These are phyloP conservation scores for Cantharis lateralis DNA, from an alignment of 2,888 invertebrate species.

Conservation along the genomic window DNA sequence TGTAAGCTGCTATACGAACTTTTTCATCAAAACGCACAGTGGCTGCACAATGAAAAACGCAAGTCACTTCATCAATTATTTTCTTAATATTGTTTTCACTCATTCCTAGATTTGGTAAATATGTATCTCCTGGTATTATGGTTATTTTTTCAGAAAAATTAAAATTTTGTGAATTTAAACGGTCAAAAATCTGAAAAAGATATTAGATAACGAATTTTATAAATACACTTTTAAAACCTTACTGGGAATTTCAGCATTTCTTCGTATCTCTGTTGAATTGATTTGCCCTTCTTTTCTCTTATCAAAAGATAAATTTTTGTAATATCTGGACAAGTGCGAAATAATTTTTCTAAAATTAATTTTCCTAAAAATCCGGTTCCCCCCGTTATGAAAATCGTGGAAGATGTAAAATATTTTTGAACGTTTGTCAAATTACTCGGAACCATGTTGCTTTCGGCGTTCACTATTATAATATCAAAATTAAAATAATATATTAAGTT, in stretches of 20 bases:
- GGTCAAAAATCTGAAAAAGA: constrained; percentile 56
- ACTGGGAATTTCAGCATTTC: neutral
- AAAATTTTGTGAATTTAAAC: constrained; percentile 55
- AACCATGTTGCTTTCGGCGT: neutral
- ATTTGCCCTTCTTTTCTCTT: neutral
- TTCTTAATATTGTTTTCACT: constrained; percentile 55
- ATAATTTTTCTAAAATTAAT: neutral
- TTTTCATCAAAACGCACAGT: constrained; percentile 61
- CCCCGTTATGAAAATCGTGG: constrained; percentile 12
- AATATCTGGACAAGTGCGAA: neutral
- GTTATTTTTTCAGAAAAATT: constrained; percentile 56
- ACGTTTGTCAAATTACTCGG: neutral
- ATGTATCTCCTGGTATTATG: constrained; percentile 59
- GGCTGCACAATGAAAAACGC: constrained; percentile 58
- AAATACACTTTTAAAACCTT: neutral
- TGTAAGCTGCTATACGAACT: constrained; percentile 55
- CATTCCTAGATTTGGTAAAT: constrained; percentile 56
- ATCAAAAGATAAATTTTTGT: neutral
- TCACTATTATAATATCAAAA: neutral
- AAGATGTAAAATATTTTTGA: neutral
- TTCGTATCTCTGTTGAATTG: neutral
- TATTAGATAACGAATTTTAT: neutral
- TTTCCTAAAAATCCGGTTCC: constrained; percentile 22
- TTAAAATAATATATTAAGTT: too few species aligned
- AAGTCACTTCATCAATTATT: constrained; percentile 56